These are phyloP conservation scores for Heliconius charithonia DNA, from an alignment of 2,888 invertebrate species.

Conservation along the genomic window DNA sequence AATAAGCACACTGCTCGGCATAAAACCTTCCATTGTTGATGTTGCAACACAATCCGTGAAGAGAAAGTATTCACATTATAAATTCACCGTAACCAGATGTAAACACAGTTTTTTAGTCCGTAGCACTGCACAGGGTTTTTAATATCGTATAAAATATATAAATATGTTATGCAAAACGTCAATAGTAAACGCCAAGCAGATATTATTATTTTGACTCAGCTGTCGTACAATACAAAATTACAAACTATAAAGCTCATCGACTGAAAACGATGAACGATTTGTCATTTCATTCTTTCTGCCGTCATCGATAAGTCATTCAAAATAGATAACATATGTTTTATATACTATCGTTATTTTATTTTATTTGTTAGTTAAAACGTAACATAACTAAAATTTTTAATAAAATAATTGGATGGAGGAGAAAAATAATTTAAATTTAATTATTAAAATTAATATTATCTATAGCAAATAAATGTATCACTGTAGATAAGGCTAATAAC, in stretches of 20 bases:
- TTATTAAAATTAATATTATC: not conserved
- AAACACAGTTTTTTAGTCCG: not conserved
- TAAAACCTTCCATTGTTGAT: slow-evolving; percentile 70
- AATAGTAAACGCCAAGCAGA: not conserved
- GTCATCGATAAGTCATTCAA: slow-evolving; percentile 24
- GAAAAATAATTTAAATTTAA: not conserved
- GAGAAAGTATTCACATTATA: slow-evolving; percentile 75
- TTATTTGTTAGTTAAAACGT: not conserved
- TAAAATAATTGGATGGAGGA: not conserved
- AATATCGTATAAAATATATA: slow-evolving; percentile 1
- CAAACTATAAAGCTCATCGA: not conserved
- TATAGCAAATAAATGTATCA: not conserved
- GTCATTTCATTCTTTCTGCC: slow-evolving; percentile 27
- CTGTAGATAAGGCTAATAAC: not conserved
- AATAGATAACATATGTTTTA: slow-evolving; percentile 12
- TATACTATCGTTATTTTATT: not conserved
- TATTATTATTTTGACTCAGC: slow-evolving; percentile 11
- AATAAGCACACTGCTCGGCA: slow-evolving; percentile 58
- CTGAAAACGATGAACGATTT: slow-evolving; percentile 15
- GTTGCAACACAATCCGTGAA: slow-evolving; percentile 67
- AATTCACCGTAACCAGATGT: slow-evolving; percentile 49
- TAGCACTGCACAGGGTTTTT: slow-evolving; percentile 17
- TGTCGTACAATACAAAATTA: slow-evolving; percentile 6
- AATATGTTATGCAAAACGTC: slow-evolving; percentile 20
- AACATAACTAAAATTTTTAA: not conserved